Evolutionary conservation across 2,113 vertebrate species (phyloP).

Genomic region (Aegotheles bennettii): DNA sequence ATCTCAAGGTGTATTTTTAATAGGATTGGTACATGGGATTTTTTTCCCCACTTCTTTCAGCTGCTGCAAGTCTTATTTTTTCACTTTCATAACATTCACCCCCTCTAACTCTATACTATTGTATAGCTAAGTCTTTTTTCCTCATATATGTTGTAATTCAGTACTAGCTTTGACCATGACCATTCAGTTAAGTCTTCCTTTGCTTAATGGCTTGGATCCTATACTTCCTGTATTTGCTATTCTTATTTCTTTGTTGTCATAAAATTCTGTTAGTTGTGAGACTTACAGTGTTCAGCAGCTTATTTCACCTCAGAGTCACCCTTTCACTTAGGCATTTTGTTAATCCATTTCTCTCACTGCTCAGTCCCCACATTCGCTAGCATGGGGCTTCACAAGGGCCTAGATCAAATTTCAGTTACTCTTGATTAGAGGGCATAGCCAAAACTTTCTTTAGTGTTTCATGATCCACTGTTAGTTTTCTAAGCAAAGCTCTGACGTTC

Average conservation of each 20-base stretch:
- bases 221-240: neutral
- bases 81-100: neutral
- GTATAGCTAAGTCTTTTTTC: neutral
- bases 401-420: neutral
- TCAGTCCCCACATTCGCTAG: neutral
- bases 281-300: neutral
- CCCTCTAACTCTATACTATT: neutral
- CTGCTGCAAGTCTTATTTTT: neutral
- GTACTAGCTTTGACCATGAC: constrained; percentile 13
- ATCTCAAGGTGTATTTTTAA: neutral
- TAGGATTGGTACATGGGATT: neutral
- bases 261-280: neutral
- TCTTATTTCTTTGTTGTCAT: neutral
- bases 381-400: neutral
- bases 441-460: neutral
- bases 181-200: neutral
- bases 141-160: neutral
- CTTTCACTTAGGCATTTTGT: neutral
- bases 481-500: neutral
- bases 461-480: neutral
- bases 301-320: neutral
- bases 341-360: neutral
- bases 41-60: neutral
- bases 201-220: constrained; percentile 2
- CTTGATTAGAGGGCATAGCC: neutral